A percentile compares a stretch with the other conserved stretches of the same genome.
These are phyloP conservation scores for Conistra vaccinii DNA, from an alignment of 2,888 invertebrate genomes.

Conservation along the genomic window DNA sequence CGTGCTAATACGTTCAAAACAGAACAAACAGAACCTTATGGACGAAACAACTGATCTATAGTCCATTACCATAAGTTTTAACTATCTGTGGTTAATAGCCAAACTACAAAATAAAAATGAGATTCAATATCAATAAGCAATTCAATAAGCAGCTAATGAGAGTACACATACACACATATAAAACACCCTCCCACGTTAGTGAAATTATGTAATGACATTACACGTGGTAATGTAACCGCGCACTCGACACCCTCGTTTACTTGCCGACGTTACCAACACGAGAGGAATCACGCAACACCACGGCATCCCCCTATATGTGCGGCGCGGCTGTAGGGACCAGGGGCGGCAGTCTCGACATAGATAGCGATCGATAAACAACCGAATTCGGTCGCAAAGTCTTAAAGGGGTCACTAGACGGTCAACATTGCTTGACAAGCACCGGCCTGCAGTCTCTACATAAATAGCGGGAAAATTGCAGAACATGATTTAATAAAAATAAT, in stretches of 20 bases:
- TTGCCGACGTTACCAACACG: not conserved
- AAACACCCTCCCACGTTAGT: not conserved
- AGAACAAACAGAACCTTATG: not conserved
- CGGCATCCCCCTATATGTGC: not conserved
- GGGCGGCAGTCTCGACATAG: too few species aligned
- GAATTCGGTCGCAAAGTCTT: too few species aligned
- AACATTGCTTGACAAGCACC: too few species aligned
- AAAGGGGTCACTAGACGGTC: too few species aligned
- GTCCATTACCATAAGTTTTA: not conserved
- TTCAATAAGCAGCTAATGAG: not conserved
- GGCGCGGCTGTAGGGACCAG: not conserved
- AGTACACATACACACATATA: not conserved
- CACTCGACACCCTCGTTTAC: conserved; percentile 3
- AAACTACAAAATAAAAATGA: not conserved
- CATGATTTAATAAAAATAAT: too few species aligned
- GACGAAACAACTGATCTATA: not conserved
- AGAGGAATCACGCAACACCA: not conserved
- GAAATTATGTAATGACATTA: not conserved
- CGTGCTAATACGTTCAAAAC: not conserved
- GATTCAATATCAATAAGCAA: not conserved
- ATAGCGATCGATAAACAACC: too few species aligned
- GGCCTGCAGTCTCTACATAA: too few species aligned
- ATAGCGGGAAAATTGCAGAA: too few species aligned
- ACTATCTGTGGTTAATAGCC: not conserved
- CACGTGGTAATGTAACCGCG: conserved; percentile 14